These are phyloP conservation scores for Neoascia interrupta DNA, from an alignment of 2,888 invertebrate species.

Conservation along the genomic window DNA sequence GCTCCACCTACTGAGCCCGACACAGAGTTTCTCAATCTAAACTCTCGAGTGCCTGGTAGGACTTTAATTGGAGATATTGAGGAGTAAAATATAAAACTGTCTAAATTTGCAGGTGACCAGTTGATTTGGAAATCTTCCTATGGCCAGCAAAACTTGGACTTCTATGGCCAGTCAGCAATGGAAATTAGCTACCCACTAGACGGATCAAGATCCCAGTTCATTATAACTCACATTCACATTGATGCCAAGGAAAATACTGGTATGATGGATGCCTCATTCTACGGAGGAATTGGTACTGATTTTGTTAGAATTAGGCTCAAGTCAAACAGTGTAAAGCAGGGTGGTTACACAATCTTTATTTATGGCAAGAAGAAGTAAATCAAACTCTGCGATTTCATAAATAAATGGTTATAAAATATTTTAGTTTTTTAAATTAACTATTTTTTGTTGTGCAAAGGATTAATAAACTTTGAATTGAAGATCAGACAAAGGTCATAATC, in stretches of 20 bases:
- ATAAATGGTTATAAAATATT: neutral
- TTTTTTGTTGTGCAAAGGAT: no score
- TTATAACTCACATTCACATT: constrained; percentile 41
- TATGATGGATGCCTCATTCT: neutral
- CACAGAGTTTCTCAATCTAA: constrained; percentile 10
- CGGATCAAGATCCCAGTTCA: constrained; percentile 2
- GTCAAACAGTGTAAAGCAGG: constrained; percentile 27
- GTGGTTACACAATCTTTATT: constrained; percentile 10
- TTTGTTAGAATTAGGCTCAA: constrained; percentile 20
- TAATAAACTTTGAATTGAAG: no score
- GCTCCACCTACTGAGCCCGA: constrained; percentile 1
- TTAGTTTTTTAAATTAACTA: neutral
- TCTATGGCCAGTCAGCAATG: neutral
- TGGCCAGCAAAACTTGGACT: constrained; percentile 22
- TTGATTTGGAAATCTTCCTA: constrained; percentile 27
- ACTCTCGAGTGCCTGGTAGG: constrained; percentile 30
- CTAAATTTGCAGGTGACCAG: constrained; percentile 27
- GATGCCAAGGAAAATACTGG: constrained; percentile 30
- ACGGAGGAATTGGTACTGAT: constrained; percentile 29
- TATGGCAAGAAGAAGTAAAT: constrained; percentile 55
- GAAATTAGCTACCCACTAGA: constrained; percentile 33
- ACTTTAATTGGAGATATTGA: neutral
- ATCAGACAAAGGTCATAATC: no score
- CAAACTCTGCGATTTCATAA: no score
- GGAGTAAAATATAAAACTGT: neutral